phyloP scores from a whole-genome alignment of 2,888 invertebrate species.

The Mythimna albipuncta region DNA sequence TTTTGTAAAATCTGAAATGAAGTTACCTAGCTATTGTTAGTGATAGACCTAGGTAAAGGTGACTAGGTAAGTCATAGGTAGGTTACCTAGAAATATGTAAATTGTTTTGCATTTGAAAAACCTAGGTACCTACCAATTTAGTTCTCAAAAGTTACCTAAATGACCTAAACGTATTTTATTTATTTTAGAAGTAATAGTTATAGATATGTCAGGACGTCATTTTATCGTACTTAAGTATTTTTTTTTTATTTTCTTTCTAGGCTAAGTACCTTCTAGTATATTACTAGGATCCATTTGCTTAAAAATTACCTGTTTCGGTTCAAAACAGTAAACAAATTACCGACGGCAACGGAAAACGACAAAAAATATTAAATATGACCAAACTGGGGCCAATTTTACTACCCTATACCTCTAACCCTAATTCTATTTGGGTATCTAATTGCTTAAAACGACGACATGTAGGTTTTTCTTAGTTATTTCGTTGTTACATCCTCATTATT shows the following conservation, averaged over 20 bases:
- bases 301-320: too few relatives aligned
- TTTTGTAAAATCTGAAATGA: background rate
- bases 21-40: background rate
- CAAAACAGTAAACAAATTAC: background rate
- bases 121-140: background rate
- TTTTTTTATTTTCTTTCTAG: background rate
- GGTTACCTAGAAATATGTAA: too few relatives aligned
- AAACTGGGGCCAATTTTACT: background rate
- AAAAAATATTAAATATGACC: background rate
- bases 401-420: too few relatives aligned
- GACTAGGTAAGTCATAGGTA: background rate
- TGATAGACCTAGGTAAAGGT: background rate
- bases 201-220: background rate
- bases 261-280: too few relatives aligned
- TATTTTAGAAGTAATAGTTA: background rate
- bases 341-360: background rate
- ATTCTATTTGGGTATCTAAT: too few relatives aligned
- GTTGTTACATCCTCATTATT: slow-evolving; percentile 19
- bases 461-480: background rate
- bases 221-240: background rate
- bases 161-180: background rate
- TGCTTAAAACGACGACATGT: too few relatives aligned
- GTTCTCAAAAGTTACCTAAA: background rate
- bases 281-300: too few relatives aligned
- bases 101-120: slow-evolving; percentile 12